Conservation (phyloP, 2,888 invertebrate species). For the Geophilus truncorum region DNA sequence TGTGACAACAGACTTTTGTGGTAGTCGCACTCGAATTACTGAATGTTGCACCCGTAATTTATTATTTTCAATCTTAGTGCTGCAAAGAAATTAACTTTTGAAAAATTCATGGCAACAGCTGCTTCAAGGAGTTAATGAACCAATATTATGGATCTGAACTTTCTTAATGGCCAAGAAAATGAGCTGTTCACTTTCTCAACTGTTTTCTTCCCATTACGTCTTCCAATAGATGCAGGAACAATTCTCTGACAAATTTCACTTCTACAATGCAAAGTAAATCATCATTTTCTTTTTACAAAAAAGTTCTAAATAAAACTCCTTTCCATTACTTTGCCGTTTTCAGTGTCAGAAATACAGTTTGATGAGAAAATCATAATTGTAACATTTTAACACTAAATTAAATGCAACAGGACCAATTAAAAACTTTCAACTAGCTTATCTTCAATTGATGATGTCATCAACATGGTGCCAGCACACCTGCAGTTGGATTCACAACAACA, state of each 20-base stretch:
- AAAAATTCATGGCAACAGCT: constrained; percentile 24
- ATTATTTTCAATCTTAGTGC: constrained; percentile 22
- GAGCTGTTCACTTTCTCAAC: constrained; percentile 22
- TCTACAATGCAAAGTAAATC: neutral
- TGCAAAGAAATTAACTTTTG: constrained; percentile 8
- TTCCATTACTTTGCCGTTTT: too few relatives aligned
- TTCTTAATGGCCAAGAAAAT: constrained; percentile 27
- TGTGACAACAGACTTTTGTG: constrained; percentile 20
- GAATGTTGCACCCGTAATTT: constrained; percentile 9
- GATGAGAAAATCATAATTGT: too few relatives aligned
- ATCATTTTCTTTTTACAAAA: neutral
- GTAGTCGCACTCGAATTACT: constrained; percentile 1
- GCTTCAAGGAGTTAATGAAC: constrained; percentile 27
- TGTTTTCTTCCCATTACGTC: neutral
- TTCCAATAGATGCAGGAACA: neutral
- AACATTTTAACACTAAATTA: too few relatives aligned
- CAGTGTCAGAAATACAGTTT: too few relatives aligned
- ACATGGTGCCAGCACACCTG: too few relatives aligned
- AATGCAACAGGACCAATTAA: too few relatives aligned
- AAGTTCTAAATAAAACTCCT: too few relatives aligned
- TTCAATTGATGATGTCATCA: too few relatives aligned
- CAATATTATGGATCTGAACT: constrained; percentile 27
- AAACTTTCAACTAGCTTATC: too few relatives aligned
- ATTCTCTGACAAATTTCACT: neutral
- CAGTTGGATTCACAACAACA: too few relatives aligned